Evolutionary conservation across 2,797 vertebrate species (phyloP).

Genomic region (Chiloscyllium punctatum): DNA sequence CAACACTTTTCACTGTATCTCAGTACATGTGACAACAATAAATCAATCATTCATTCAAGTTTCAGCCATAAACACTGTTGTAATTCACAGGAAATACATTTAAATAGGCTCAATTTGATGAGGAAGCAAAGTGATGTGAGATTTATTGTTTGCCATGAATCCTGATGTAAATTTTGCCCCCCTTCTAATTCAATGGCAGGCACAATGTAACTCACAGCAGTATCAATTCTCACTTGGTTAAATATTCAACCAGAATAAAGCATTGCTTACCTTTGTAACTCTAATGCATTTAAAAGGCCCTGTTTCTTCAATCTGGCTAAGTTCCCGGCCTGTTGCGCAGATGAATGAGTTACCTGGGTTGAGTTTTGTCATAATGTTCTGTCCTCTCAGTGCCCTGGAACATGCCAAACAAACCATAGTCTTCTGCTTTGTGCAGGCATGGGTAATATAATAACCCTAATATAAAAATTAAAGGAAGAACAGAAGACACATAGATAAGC

Average conservation of each 20-base stretch:
- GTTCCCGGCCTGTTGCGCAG: constrained; percentile 47
- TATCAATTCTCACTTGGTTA: not conserved
- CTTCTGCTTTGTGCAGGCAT: constrained; percentile 41
- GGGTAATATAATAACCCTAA: constrained; percentile 50
- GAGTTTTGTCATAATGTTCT: constrained; percentile 44
- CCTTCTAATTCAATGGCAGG: not conserved
- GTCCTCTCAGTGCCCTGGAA: constrained; percentile 42
- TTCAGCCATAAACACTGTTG: not conserved
- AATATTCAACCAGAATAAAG: not conserved
- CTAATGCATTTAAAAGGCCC: constrained; percentile 49
- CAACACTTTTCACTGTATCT: too few relatives aligned
- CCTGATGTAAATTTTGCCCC: not conserved
- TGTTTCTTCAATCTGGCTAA: constrained; percentile 39
- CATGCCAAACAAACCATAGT: constrained; percentile 49
- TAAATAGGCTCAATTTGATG: not conserved
- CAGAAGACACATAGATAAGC: not conserved
- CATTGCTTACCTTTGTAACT: constrained; percentile 46
- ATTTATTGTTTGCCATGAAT: not conserved
- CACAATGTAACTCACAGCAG: not conserved
- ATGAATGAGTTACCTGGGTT: constrained; percentile 44
- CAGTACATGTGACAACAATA: too few relatives aligned
- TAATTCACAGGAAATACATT: not conserved
- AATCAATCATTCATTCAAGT: not conserved
- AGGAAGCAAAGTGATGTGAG: not conserved
- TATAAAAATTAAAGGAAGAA: not conserved